phyloP scores from a whole-genome alignment of 1,140 invertebrate genomes.

The Brachionus sp. region DNA sequence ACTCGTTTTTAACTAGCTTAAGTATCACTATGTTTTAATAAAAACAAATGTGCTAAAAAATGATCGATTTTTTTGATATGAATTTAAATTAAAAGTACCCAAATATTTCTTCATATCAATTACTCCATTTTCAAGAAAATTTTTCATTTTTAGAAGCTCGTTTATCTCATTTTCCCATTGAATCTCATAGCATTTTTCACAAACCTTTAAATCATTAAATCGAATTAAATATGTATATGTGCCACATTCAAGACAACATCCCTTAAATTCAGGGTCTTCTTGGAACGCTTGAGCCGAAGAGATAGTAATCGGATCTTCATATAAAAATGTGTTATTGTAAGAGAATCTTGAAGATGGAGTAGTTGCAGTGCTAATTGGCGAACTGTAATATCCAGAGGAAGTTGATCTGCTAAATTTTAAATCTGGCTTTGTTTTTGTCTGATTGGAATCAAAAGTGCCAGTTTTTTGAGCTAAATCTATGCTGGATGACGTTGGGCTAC shows the following conservation, averaged over 20 bases:
- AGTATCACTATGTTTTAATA: neutral
- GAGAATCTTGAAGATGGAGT: neutral
- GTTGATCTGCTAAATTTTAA: neutral
- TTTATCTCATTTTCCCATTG: conserved; percentile 44
- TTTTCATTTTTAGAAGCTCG: conserved; percentile 43
- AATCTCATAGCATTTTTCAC: conserved; percentile 25
- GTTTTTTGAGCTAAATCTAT: neutral
- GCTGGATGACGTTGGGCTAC: neutral
- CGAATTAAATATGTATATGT: conserved; percentile 20
- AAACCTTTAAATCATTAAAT: conserved; percentile 12
- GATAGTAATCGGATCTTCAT: neutral
- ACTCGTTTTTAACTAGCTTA: neutral
- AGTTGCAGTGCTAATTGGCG: neutral
- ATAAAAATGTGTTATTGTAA: neutral
- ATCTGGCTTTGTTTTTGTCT: neutral
- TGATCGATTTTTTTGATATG: neutral
- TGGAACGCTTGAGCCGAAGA: neutral
- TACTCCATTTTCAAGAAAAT: conserved; percentile 24
- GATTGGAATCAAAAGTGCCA: neutral
- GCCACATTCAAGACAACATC: conserved; percentile 41
- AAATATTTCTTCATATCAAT: conserved; percentile 25
- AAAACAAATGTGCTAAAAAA: neutral
- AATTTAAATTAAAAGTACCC: neutral
- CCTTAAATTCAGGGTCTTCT: conserved; percentile 2
- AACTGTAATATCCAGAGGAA: neutral